Evolutionary conservation across 23 tunicate genomes (phyloP).

Genomic region (Pegea sp.): DNA sequence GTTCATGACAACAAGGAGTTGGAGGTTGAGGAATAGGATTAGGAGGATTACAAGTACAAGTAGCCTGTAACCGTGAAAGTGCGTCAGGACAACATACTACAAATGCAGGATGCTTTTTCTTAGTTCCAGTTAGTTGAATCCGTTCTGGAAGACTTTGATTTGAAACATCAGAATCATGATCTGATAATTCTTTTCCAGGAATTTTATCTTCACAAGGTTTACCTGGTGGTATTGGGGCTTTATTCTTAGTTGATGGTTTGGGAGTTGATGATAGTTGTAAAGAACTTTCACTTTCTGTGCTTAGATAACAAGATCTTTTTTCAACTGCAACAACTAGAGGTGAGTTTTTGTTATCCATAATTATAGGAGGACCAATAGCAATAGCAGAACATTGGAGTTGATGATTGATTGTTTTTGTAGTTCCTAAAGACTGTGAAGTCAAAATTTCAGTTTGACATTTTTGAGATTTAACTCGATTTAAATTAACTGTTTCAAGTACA

Average conservation of each 20-base stretch:
- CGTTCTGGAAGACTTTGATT: not conserved
- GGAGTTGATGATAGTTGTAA: not conserved
- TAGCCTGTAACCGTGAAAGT: too few relatives aligned
- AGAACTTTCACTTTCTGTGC: not conserved
- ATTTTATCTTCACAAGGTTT: not conserved
- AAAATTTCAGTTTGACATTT: conserved; percentile 14
- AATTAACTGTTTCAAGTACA: conserved; percentile 43
- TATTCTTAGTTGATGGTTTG: not conserved
- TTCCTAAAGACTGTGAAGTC: conserved; percentile 2
- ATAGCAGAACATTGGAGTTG: conserved; percentile 39
- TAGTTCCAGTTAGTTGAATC: not conserved
- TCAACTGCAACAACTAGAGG: conserved; percentile 18
- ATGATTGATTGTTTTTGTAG: conserved; percentile 5
- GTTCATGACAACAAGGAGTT: not conserved
- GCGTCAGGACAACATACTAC: too few relatives aligned
- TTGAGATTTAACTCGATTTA: conserved; percentile 20
- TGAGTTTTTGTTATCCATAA: conserved; percentile 14
- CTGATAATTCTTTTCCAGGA: not conserved
- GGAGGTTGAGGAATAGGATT: not conserved
- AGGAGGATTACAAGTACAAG: not conserved
- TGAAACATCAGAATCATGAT: not conserved
- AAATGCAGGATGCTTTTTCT: conserved; percentile 1
- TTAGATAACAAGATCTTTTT: not conserved
- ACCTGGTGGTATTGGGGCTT: not conserved
- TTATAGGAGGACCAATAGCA: conserved; percentile 53